Percentiles rank a stretch among this genome's conserved stretches.
Conservation (phyloP, 2,797 vertebrate species). For the Ctenosaura bakeri region DNA sequence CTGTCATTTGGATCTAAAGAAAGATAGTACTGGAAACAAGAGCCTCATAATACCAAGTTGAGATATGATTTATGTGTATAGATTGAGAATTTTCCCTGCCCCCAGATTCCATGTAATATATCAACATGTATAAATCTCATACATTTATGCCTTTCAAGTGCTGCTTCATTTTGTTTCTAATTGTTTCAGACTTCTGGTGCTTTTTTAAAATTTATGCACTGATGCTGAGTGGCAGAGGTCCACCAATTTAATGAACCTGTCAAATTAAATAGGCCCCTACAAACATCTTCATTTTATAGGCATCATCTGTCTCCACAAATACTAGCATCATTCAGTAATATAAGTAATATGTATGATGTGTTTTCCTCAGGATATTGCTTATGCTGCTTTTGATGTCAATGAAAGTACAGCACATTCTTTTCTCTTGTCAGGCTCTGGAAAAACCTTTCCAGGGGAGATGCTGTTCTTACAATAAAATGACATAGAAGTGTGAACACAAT, state of each 20-base stretch:
- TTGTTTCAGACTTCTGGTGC: background rate
- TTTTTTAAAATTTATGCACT: background rate
- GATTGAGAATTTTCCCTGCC: background rate
- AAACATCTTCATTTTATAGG: slow-evolving; percentile 33
- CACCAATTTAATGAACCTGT: slow-evolving; percentile 48
- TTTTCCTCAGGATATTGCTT: slow-evolving; percentile 11
- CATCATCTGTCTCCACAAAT: slow-evolving; percentile 58
- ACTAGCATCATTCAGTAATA: slow-evolving; percentile 21
- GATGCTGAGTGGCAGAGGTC: background rate
- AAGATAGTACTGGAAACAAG: background rate
- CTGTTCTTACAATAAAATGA: slow-evolving; percentile 12
- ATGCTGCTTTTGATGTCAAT: background rate
- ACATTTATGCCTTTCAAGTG: background rate
- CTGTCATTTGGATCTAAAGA: background rate
- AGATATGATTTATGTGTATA: background rate
- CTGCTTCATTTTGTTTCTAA: background rate
- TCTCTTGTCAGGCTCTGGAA: background rate
- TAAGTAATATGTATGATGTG: slow-evolving; percentile 33
- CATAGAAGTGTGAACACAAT: background rate
- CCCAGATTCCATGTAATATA: background rate
- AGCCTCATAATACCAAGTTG: background rate
- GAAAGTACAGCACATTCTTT: slow-evolving; percentile 5
- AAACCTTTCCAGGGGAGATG: fast-evolving
- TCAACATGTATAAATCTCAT: background rate
- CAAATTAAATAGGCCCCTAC: slow-evolving; percentile 37